Evolutionary conservation across 2,797 vertebrate genomes (phyloP), one percentile per base, ranked within the genome.

Genomic region (Helicolenus hilgendorfi): DNA sequence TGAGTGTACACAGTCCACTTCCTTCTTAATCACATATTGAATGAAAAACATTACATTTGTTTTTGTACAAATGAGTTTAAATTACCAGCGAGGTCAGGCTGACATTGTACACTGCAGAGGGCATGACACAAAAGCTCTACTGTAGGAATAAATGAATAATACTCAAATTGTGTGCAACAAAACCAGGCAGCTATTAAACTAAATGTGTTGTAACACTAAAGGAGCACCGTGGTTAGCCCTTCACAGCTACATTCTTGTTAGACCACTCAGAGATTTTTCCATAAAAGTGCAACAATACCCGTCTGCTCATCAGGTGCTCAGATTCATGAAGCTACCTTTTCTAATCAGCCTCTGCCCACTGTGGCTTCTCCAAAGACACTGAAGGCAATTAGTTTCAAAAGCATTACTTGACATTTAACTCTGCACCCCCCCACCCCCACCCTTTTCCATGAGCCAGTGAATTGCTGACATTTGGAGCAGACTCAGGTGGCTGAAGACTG

Each of bases 321-420:
- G 68, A 87, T 85, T 91, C 87, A 89, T 71, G 79, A 84, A 84
- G 79, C 73, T 92, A 80, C 84, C 82, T 79, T 84, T 79, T 91
- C 93, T 92, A 95, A 96, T 96, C 95, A 92, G 81, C 83, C 26
- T 29, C 58, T 60, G 89, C 67, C 72, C 85, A 88, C 80, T 88
- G 68, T 81, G 78, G 31, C 88, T 92, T 89, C 89, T 93, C 85
- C 78, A 96, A 94, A 96, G 90, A 95, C 92, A 94, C 79, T 81
- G 90, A 90, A 90, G 92, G 95, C 94, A 96, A 97, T 97, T 96
- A 94, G 94, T 95, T 94, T 94, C 91, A 97, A 97, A 97, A 94
- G 87, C 94, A 89, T 96, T 94, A 96, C 94, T 97, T 97, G 96
- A 97, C 96, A 97, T 97, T 97, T 96, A 96, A 91, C 94, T 96